Evolutionary conservation across 2,113 vertebrate species (phyloP).

Genomic region (Ahaetulla prasina): DNA sequence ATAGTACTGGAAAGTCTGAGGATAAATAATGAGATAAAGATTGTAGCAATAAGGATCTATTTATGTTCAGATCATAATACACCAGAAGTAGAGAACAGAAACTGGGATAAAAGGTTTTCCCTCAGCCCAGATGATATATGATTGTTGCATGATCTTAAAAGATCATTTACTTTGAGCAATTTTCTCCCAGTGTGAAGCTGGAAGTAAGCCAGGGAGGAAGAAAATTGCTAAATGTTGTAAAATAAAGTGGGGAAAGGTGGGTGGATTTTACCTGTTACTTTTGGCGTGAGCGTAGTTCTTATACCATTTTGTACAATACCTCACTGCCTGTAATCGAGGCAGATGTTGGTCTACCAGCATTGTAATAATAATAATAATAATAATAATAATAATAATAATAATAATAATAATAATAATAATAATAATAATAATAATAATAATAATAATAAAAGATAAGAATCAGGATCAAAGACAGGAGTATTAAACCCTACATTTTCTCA

Average conservation of each 20-base stretch:
- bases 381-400: not conserved
- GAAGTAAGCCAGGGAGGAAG: not conserved
- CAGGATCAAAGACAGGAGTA: not conserved
- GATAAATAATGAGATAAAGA: not conserved
- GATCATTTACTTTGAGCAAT: not conserved
- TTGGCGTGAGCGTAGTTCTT: not conserved
- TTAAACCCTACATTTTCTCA: not conserved
- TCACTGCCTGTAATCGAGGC: not conserved
- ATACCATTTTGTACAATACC: not conserved
- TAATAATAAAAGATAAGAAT: not conserved
- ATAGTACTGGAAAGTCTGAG: not conserved
- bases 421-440: not conserved
- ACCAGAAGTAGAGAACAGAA: not conserved
- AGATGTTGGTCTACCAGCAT: not conserved
- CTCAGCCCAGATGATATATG: not conserved
- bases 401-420: not conserved
- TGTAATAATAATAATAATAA: not conserved
- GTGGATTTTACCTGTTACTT: not conserved
- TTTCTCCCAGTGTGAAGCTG: not conserved
- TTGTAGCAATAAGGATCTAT: not conserved
- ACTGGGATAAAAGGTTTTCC: not conserved
- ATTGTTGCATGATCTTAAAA: not conserved
- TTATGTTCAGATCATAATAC: not conserved
- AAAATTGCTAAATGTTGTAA: not conserved
- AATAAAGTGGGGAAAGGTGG: not conserved